These are phyloP conservation scores for Brachyrhaphis roseni DNA, from an alignment of 2,797 vertebrate species.

Conservation along the genomic window DNA sequence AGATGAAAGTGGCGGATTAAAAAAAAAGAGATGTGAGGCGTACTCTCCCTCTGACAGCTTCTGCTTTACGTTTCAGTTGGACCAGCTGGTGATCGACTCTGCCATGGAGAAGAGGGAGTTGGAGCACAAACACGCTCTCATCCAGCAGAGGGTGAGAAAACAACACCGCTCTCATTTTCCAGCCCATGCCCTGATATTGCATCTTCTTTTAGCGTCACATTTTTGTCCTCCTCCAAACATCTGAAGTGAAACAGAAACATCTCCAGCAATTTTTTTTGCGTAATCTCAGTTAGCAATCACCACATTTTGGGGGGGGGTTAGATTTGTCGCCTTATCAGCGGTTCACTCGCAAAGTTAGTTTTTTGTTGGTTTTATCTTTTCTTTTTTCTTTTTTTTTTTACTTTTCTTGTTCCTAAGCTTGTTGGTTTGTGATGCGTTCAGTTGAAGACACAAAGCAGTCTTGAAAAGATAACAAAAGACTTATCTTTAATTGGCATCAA, in stretches of 20 bases:
- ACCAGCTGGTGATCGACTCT: constrained; percentile 97
- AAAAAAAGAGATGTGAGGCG: background rate
- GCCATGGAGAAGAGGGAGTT: constrained; percentile 96
- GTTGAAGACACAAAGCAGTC: background rate
- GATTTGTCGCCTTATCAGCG: background rate
- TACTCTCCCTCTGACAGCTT: background rate
- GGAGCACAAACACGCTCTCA: constrained; percentile 95
- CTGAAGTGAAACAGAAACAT: background rate
- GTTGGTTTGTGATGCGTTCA: background rate
- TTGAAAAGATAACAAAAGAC: background rate
- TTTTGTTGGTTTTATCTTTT: background rate
- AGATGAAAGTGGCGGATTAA: background rate
- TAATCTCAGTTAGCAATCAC: background rate
- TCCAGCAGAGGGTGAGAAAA: constrained; percentile 92
- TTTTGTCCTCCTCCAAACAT: background rate
- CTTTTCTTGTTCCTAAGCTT: background rate
- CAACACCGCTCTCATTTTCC: background rate
- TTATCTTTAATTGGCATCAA: background rate
- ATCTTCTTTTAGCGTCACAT: background rate
- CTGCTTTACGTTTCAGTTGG: constrained; percentile 81
- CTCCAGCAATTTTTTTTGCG: background rate
- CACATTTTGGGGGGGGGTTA: background rate
- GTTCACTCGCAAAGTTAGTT: background rate
- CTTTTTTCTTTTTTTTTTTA: background rate
- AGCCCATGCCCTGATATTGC: background rate